A percentile compares a stretch with the other conserved stretches of the same genome.
These are phyloP conservation scores for Onychostoma macrolepis DNA, from an alignment of 2,113 vertebrate genomes.

Conservation along the genomic window DNA sequence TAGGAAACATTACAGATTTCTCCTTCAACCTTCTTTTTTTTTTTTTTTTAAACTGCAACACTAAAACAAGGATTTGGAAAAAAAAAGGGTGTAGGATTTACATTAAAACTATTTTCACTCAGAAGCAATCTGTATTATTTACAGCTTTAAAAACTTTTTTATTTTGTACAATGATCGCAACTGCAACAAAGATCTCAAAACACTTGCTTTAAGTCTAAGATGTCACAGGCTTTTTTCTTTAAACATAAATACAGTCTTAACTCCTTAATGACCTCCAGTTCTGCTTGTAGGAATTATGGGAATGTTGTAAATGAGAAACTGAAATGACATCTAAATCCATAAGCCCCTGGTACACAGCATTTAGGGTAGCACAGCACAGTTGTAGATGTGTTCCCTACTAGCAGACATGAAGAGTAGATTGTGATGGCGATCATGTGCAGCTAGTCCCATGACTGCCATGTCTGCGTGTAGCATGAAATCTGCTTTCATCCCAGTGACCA, in stretches of 20 bases:
- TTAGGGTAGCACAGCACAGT: not conserved
- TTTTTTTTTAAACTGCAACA: no score
- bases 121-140: no score
- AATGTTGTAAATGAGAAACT: not conserved
- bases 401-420: not conserved
- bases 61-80: no score
- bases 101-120: no score
- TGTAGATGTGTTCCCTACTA: not conserved
- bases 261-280: not conserved
- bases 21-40: not conserved
- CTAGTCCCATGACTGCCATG: conserved; percentile 19
- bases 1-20: not conserved
- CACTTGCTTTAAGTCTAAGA: not conserved
- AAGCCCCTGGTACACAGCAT: not conserved
- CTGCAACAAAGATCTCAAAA: not conserved
- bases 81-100: no score
- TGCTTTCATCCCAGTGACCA: not conserved
- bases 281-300: not conserved
- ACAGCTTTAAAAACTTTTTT: no score
- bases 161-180: no score
- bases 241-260: not conserved
- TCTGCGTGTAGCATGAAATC: not conserved
- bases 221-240: not conserved
- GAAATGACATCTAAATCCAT: conserved; percentile 2
- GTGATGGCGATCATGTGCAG: conserved; percentile 9